Base-by-base conservation (phyloP, 2,888 invertebrate genomes). In the Dione vanillae region DNA sequence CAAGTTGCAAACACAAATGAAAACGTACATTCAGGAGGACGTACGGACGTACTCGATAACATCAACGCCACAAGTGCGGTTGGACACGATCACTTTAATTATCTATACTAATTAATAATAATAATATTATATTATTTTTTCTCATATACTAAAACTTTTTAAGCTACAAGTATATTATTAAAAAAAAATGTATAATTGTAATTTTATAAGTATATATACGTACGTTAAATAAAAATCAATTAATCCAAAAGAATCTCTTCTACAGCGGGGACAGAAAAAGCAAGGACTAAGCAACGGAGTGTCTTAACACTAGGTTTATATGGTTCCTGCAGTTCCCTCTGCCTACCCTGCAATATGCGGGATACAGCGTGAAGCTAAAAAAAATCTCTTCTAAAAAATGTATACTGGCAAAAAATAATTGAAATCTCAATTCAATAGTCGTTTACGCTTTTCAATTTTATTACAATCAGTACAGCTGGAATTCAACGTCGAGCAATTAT, bases 1-100 rank as follows among this genome's bases (percentile, higher is more conserved):
- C 74, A 70, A 72, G 67, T 72, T 72, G 72, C 68, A 72, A 74
- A 70, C 67, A 73, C 70, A 72, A 74, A 74, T 74, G 72, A 74
- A 74, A 72, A 70, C 68, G 70, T 70, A 72, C 66, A 71, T 51
- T 64, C 67, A 65, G 49, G 61, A 67, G 70, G 65, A 45, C 56
- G 62, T 56, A 45, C 52, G n/a, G n/a, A 59, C 51, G 68, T 65
- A 67, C 58, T 27, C 27, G 58, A 68, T 72, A 72, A 65, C 64
- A 16, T 72, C 51, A 19, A 20, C 56, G n/a, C 58, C 67, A 58
- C 51, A 73, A 73, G 69, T 58, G 56, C 45, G 45, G 8, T n/a
- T 7, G 37, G n/a, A 5, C 14, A 51, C 7, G 20, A n/a, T 19
- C 20, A 7, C 19, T 40, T 65, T 20, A 16, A 52, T 65, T 6